phyloP scores from a whole-genome alignment of 2,888 invertebrate species.

The Ctenicera cuprea region DNA sequence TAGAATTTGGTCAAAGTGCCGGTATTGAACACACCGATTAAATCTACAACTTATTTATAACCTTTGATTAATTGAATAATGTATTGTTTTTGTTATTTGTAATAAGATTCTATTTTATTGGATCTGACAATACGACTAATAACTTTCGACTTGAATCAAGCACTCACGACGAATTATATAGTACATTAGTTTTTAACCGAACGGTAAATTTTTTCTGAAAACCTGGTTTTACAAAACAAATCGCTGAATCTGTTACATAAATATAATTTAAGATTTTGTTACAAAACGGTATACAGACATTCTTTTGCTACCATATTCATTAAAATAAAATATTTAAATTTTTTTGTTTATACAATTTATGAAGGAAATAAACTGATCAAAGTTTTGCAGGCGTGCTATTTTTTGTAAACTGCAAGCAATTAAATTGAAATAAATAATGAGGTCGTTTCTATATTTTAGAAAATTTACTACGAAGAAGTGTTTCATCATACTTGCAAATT shows the following conservation, averaged over 20 bases:
- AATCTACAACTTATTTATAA: slow-evolving; percentile 45
- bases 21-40: slow-evolving; percentile 46
- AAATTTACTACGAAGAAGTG: no score
- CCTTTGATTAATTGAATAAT: slow-evolving; percentile 40
- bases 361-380: no score
- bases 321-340: background rate
- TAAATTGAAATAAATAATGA: no score
- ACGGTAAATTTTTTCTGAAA: background rate
- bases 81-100: slow-evolving; percentile 24
- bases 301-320: background rate
- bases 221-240: background rate
- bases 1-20: slow-evolving; percentile 46
- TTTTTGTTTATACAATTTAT: no score
- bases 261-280: slow-evolving; percentile 7
- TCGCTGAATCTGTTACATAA: background rate
- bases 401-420: no score
- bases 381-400: no score
- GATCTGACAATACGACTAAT: slow-evolving; percentile 29
- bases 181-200: background rate
- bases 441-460: no score
- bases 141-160: background rate
- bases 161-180: background rate
- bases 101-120: slow-evolving; percentile 14
- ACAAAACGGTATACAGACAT: background rate
- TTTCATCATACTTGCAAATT: no score